Evolutionary conservation across 1,140 invertebrate species (phyloP), one percentile per base, ranked within the genome.

Genomic region (Orius insidiosus): DNA sequence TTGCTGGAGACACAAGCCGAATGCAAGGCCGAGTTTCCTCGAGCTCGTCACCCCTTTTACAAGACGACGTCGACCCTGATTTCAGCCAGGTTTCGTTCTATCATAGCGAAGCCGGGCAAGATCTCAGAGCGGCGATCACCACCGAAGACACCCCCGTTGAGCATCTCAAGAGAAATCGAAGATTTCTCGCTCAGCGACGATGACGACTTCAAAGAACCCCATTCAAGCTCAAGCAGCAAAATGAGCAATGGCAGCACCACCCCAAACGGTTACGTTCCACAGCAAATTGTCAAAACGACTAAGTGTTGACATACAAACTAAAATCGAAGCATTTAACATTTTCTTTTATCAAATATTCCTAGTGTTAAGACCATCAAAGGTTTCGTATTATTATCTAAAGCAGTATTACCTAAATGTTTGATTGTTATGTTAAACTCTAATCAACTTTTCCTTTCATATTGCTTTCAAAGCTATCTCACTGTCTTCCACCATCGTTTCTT

Each of bases 1-100:
- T 35, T 95, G 88, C 57, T 98, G 92, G 92, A 71, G 75, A 53
- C 80, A 81, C 57, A 76, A 81, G 55, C 71, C 81, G 5, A 67
- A 68, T 16, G 63, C 66, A 16, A 65, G 92, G 41, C 90, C 90
- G 11, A 76, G 78, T 45, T 97, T 97, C 64, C 67, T 85, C 44
- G 76, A 84, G 42, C 72, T 92, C 7, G 76, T 83, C 37, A 64
- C n/a, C 66, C 7, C 62, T 73, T 55, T 63, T 88, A 47, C 60
- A 77, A 52, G 61, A 72, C 24, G 66, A 74, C 54, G 60, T 72
- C 11, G 50, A 54, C 45, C 53, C 60, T 31, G 63, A 67, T 53
- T 87, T 88, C 59, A 65, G 70, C 14, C 59, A 68, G 40, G 71
- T 81, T n/a, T 83, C 81, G 38, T 88, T 85, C 65, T 88, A 80